Percentiles rank a stretch among this genome's conserved stretches.
phyloP scores from a whole-genome alignment of 2,888 invertebrate species.

The Colostygia pectinataria region DNA sequence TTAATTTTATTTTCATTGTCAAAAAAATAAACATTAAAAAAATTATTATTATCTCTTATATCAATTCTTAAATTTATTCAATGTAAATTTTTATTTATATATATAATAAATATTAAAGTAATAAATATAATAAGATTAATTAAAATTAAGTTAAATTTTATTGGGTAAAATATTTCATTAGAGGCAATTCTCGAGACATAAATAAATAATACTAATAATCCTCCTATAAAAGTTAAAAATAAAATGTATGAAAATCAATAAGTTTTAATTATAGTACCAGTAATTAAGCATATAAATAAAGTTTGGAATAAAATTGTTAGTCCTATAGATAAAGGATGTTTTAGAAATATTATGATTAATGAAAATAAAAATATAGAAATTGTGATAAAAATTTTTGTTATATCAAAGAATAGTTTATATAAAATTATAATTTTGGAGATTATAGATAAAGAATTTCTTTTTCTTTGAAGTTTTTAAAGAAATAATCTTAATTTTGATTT shows the following conservation, averaged over 20 bases:
- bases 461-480: constrained; percentile 84
- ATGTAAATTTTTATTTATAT: constrained; percentile 48
- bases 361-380: constrained; percentile 59
- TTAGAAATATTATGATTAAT: constrained; percentile 56
- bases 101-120: constrained; percentile 40
- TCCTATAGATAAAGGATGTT: constrained; percentile 81
- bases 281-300: constrained; percentile 67
- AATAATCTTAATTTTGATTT: constrained; percentile 83
- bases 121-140: constrained; percentile 41
- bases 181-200: constrained; percentile 85
- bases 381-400: constrained; percentile 61
- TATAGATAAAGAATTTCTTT: constrained; percentile 83
- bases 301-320: constrained; percentile 80
- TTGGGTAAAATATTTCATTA: constrained; percentile 80
- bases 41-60: constrained; percentile 47
- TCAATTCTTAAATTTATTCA: constrained; percentile 60
- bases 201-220: constrained; percentile 85
- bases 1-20: constrained; percentile 70
- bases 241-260: constrained; percentile 85
- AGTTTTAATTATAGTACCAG: constrained; percentile 72
- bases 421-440: constrained; percentile 89
- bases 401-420: constrained; percentile 84
- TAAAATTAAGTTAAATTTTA: constrained; percentile 46
- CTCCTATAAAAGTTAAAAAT: constrained; percentile 85
- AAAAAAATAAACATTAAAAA: constrained; percentile 41